Base-by-base conservation (phyloP, 2,888 invertebrate species). In the Cistogaster globosa region DNA sequence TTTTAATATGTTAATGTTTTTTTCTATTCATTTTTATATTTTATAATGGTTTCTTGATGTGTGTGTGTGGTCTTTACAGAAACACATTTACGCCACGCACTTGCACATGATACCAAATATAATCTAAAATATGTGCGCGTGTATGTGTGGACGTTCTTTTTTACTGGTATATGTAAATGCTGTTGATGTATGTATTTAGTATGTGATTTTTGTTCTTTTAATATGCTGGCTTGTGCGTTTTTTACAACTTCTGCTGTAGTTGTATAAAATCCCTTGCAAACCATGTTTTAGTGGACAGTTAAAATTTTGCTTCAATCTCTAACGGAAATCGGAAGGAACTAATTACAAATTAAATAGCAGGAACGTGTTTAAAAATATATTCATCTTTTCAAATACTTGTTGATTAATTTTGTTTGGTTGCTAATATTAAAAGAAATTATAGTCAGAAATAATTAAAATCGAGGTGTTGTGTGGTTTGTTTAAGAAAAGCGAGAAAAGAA, bases 201-300 rank as follows among this genome's bases (percentile, higher is more conserved):
- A 55, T 60, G 42, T 76, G 32, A 14, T 83, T 83, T 53, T 83
- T 83, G 82, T 83, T 74, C 74, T 81, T 72, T 86, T 68, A 82
- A 79, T 76, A 77, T 81, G 75, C 42, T 69, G 63, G 62, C 69
- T 74, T 26, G 6, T 53, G 18, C 38, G 62, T 72, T 65, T 55
- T 48, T 62, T 51, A 0, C 42, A 18, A 18, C 11, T 67, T 1
- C 53, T 62, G 32, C 68, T 75, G 75, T 36, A 38, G 60, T 77
- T 86, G 90, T 91, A 91, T 91, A 91, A 91, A 91, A 89, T 88
- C 87, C 87, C 79, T 85, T 88, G 87, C 86, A 88, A 86, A 88
- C 84, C 89, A 83, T 89, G 88, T 86, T 88, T 88, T 77, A 60
- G 77, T 83, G 76, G 83, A 78, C 83, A 86, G 86, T 84, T 86